Evolutionary conservation across 2,888 invertebrate genomes (phyloP).

Genomic region (Zygogramma bicolorata): DNA sequence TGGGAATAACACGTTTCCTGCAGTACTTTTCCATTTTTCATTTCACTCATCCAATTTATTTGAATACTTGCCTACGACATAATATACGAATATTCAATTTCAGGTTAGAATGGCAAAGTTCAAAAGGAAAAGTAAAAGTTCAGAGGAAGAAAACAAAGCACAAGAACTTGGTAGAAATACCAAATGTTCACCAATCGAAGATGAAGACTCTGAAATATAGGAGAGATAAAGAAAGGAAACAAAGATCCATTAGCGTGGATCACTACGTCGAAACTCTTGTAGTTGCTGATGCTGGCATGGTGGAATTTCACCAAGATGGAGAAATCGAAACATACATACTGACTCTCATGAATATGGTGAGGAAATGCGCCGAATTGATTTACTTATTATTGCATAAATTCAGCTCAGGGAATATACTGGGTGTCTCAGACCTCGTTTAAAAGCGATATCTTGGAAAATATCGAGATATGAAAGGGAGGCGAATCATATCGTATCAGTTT

Average conservation of each 20-base stretch:
- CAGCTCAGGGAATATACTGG: no score
- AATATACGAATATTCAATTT: no score
- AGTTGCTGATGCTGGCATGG: conserved; percentile 90
- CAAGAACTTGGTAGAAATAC: conserved; percentile 55
- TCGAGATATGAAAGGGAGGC: no score
- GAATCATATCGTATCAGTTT: no score
- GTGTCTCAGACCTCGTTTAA: no score
- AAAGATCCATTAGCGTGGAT: conserved; percentile 79
- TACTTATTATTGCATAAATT: no score
- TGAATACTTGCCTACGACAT: no score
- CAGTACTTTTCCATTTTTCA: no score
- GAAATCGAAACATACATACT: conserved; percentile 88
- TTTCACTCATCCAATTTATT: no score
- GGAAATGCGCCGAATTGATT: no score
- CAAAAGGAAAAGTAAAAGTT: conserved; percentile 67
- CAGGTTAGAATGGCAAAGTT: conserved; percentile 73
- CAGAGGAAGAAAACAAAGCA: conserved; percentile 64
- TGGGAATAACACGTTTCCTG: no score
- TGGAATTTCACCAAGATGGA: conserved; percentile 84
- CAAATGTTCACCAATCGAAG: conserved; percentile 61
- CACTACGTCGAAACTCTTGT: conserved; percentile 88
- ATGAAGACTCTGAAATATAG: conserved; percentile 64
- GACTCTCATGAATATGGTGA: conserved; percentile 93
- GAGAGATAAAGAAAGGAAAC: conserved; percentile 56
- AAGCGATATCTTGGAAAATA: no score